Conservation (phyloP, 2,113 vertebrate species). For the Serinus canaria region DNA sequence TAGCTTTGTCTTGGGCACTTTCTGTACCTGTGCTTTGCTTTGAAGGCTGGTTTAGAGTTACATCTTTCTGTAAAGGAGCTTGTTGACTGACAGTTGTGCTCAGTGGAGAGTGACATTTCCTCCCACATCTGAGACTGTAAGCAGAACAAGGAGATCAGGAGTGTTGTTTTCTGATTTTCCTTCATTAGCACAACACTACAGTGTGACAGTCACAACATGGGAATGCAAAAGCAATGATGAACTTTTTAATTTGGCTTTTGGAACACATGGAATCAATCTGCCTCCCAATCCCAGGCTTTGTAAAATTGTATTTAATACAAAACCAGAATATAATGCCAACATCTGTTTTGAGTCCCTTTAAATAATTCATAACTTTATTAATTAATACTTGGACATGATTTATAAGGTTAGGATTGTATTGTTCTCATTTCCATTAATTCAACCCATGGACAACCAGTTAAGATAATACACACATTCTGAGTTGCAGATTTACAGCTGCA, state of each 20-base stretch:
- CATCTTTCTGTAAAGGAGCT: neutral
- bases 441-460: neutral
- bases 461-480: neutral
- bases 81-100: neutral
- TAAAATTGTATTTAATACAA: neutral
- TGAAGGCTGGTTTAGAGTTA: neutral
- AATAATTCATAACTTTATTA: constrained; percentile 27
- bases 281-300: neutral
- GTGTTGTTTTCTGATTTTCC: neutral
- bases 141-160: neutral
- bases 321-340: neutral
- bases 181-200: neutral
- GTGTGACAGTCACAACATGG: neutral
- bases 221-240: neutral
- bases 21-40: neutral
- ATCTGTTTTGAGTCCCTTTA: constrained; percentile 1
- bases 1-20: neutral
- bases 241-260: neutral
- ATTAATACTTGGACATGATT: neutral
- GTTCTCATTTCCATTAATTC: constrained; percentile 25
- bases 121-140: neutral
- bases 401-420: neutral
- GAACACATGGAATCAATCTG: constrained; percentile 2
- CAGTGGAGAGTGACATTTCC: neutral
- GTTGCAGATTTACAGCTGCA: neutral